phyloP scores from a whole-genome alignment of 92 coral and sea anemone genomes.

The Umimayanthus chanpuru region DNA sequence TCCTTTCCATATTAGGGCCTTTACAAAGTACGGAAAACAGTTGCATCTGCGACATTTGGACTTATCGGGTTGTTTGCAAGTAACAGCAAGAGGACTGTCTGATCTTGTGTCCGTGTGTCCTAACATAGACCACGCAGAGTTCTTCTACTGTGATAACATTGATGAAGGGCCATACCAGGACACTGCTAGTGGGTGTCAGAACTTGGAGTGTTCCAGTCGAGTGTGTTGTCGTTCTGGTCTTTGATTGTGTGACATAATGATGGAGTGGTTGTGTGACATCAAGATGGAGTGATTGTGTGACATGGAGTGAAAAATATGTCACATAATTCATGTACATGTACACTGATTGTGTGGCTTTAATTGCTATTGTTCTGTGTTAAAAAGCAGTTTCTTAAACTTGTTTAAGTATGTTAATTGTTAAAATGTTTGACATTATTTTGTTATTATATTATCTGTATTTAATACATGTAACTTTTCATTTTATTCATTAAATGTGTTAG shows the following conservation, averaged over 20 bases:
- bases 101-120: constrained; percentile 91
- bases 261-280: neutral
- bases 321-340: too few relatives aligned
- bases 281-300: neutral
- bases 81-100: constrained; percentile 87
- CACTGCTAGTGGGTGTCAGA: constrained; percentile 99
- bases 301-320: neutral
- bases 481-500: too few relatives aligned
- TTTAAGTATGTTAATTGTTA: too few relatives aligned
- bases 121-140: constrained; percentile 79
- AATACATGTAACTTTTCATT: too few relatives aligned
- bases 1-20: constrained; percentile 53
- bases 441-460: too few relatives aligned
- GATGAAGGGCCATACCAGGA: constrained; percentile 95
- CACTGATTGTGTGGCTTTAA: too few relatives aligned
- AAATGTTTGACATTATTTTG: too few relatives aligned
- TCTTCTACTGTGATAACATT: constrained; percentile 97
- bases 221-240: constrained; percentile 92
- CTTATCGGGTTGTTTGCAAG: constrained; percentile 93
- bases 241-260: neutral
- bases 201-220: constrained; percentile 83
- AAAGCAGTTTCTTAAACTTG: too few relatives aligned
- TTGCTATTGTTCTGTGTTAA: too few relatives aligned
- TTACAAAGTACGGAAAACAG: constrained; percentile 85
- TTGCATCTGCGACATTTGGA: constrained; percentile 79